Base-by-base conservation (phyloP, 2,797 vertebrate genomes). In the Enteromius radiatus region DNA sequence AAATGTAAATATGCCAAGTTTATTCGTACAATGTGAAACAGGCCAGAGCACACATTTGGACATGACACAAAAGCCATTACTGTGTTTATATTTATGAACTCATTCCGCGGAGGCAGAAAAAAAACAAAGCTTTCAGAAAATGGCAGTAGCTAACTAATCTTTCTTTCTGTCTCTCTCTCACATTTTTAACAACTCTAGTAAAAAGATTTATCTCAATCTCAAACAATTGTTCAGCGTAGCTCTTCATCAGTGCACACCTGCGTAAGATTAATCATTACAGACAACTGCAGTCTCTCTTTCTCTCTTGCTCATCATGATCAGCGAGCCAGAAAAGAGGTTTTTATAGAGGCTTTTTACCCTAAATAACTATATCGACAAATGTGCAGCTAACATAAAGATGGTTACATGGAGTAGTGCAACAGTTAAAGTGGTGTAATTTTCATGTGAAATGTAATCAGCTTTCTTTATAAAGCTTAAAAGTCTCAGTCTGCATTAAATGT, bases 181-280 rank as follows among this genome's bases (percentile, higher is more conserved):
- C 2, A 49, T 59, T 80, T 79, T 69, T 80, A 74, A 61, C 56
- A 43, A 33, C 49, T 59, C 26, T 23, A 19, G 28, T 71, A 33
- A 80, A 80, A 71, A 61, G 28, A 54, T 80, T 71, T n/a, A 80
- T 80, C 52, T 80, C 11, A 33, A 61, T 71, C 61, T n/a, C 52
- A 70, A 45, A 61, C 78, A 61, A 59, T 80, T 17, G 11, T 28
- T 80, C 65, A 43, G 3, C 5, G 4, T 45, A 61, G 23, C 38
- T n/a, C 7, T 59, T 59, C 38, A 15, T 80, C 67, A 45, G 19
- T 45, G 49, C 36, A 47, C 78, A 70, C 4, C 67, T 61, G 67
- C 23, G 36, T 45, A 61, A 59, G 6, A 80, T 80, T 17, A 31
- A 70, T 80, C 38, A 59, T 38, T 45, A 70, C 78, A 71, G 19